Evolutionary conservation across 2,113 vertebrate genomes (phyloP).

Genomic region (Danio rerio): DNA sequence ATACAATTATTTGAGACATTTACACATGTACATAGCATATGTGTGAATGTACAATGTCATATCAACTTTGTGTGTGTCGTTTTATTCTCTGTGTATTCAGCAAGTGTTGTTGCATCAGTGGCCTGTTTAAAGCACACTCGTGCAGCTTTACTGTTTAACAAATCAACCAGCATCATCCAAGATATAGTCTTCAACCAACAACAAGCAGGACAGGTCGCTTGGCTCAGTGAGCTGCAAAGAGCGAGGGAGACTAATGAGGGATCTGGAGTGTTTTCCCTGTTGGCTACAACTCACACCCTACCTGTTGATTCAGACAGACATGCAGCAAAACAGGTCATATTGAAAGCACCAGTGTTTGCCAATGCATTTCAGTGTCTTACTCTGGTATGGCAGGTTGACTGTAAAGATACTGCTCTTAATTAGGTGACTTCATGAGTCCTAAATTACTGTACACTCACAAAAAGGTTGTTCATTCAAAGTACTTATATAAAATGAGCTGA

Average conservation of each 20-base stretch:
- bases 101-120: too few species aligned
- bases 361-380: not conserved
- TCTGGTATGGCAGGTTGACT: not conserved
- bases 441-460: not conserved
- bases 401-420: not conserved
- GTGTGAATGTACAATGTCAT: too few species aligned
- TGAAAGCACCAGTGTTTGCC: not conserved
- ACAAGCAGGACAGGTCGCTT: slow-evolving; percentile 47
- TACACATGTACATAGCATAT: too few species aligned
- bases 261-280: slow-evolving; percentile 49
- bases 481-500: too few species aligned
- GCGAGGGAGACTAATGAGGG: slow-evolving; percentile 37
- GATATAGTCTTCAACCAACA: slow-evolving; percentile 45
- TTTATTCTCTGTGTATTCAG: too few species aligned
- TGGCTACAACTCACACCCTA: not conserved
- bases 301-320: slow-evolving; percentile 41
- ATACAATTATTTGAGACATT: too few species aligned
- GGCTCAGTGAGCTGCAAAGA: slow-evolving; percentile 43
- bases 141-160: slow-evolving; percentile 24
- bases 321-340: not conserved
- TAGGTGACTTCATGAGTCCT: not conserved
- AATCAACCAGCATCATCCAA: slow-evolving; percentile 32
- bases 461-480: too few species aligned
- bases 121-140: too few species aligned
- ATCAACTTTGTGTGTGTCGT: too few species aligned